Percentiles rank a stretch among this genome's conserved stretches.
phyloP scores from a whole-genome alignment of 1,140 invertebrate genomes.

The Elysia chlorotica region DNA sequence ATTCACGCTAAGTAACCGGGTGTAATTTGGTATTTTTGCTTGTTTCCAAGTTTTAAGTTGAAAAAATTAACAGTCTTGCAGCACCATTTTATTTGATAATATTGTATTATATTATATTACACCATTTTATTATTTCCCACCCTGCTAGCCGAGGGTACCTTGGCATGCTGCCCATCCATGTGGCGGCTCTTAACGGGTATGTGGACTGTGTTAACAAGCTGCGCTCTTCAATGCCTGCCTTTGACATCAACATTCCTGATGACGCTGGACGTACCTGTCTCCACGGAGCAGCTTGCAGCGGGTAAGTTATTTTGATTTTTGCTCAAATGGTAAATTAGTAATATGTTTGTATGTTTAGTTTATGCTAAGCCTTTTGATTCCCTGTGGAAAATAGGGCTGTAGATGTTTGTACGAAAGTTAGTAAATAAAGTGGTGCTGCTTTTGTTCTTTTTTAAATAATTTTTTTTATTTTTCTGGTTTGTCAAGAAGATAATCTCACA shows the following conservation, averaged over 20 bases:
- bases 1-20: too few species aligned
- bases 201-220: constrained; percentile 66
- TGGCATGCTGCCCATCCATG: constrained; percentile 69
- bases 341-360: not conserved
- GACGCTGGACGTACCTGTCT: constrained; percentile 66
- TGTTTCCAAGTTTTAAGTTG: too few species aligned
- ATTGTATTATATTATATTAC: too few species aligned
- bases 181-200: constrained; percentile 70
- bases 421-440: not conserved
- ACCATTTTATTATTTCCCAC: constrained; percentile 3
- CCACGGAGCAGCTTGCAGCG: constrained; percentile 68
- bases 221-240: constrained; percentile 61
- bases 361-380: not conserved
- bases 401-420: too few species aligned
- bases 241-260: constrained; percentile 64
- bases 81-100: too few species aligned
- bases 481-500: too few species aligned
- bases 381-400: not conserved
- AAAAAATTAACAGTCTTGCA: too few species aligned
- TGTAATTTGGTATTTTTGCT: too few species aligned
- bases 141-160: constrained; percentile 51
- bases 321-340: too few species aligned
- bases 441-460: too few species aligned
- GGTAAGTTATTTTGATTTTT: constrained; percentile 58
- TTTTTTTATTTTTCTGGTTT: not conserved